Percentiles rank a stretch among this genome's conserved stretches.
These are phyloP conservation scores for Lacerta viridis DNA, from an alignment of 2,797 vertebrate species.

Conservation along the genomic window DNA sequence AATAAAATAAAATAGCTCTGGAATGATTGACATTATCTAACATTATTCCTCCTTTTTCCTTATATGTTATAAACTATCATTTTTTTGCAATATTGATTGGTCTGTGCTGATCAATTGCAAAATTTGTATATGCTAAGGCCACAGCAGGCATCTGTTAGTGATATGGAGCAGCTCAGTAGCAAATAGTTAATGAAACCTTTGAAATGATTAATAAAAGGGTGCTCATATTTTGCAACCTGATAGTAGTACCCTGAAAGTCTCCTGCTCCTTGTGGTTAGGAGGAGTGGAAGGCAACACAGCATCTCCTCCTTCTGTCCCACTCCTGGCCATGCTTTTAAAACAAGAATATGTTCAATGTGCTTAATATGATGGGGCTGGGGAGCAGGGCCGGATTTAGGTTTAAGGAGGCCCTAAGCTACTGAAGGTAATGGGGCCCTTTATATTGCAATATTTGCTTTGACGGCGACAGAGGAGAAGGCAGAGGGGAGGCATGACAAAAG, in stretches of 20 bases:
- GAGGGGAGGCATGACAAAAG: neutral
- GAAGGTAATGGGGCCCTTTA: too few relatives aligned
- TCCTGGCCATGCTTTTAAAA: too few relatives aligned
- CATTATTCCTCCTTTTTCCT: neutral
- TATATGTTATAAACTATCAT: neutral
- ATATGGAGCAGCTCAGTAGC: neutral
- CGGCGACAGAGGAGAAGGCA: neutral
- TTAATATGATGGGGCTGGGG: too few relatives aligned
- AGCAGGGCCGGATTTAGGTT: too few relatives aligned
- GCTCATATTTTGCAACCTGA: neutral
- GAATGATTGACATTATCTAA: too few relatives aligned
- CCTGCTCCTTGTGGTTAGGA: too few relatives aligned
- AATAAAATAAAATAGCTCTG: neutral
- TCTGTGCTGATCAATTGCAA: neutral
- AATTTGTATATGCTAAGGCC: neutral
- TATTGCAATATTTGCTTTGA: too few relatives aligned
- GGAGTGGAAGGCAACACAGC: too few relatives aligned
- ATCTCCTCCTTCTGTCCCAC: too few relatives aligned
- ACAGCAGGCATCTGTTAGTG: neutral
- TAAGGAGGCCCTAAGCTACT: too few relatives aligned
- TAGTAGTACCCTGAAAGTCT: too few relatives aligned
- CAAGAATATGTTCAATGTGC: too few relatives aligned
- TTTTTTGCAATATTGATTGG: neutral
- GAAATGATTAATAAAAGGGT: neutral
- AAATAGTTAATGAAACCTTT: neutral